Percentiles rank a stretch among this genome's conserved stretches.
Conservation (phyloP, 1,140 invertebrate species). For the Zophobas morio region DNA sequence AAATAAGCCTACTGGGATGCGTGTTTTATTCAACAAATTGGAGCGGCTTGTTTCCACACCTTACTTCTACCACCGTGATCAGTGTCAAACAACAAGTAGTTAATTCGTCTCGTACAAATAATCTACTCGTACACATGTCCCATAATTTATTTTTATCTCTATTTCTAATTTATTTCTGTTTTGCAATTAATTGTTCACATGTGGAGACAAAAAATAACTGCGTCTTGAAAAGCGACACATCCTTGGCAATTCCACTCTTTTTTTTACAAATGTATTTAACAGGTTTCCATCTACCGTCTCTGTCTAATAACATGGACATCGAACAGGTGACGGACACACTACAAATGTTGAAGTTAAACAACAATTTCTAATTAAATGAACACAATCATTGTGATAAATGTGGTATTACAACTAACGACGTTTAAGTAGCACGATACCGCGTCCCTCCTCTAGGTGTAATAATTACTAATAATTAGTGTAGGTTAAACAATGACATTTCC, state of each 20-base stretch:
- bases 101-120: no score
- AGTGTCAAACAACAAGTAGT: no score
- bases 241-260: not conserved
- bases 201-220: not conserved
- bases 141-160: no score
- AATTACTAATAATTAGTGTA: not conserved
- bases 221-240: not conserved
- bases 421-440: not conserved
- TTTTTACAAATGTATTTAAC: not conserved
- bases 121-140: no score
- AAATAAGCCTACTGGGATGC: no score
- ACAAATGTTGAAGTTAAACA: not conserved
- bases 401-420: constrained; percentile 1
- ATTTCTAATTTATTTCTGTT: no score
- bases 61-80: no score
- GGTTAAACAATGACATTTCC: constrained; percentile 35
- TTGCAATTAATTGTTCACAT: no score
- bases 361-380: not conserved
- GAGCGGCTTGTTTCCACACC: no score
- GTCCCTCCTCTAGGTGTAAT: not conserved
- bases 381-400: constrained; percentile 10
- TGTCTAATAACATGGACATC: constrained; percentile 7
- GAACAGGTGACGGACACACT: constrained; percentile 6
- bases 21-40: no score
- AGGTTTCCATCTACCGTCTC: constrained; percentile 12